Percentiles rank a stretch among this genome's conserved stretches.
These are phyloP conservation scores for Paragorgia papillata DNA, from an alignment of 92 coral and sea anemone genomes.

Conservation along the genomic window DNA sequence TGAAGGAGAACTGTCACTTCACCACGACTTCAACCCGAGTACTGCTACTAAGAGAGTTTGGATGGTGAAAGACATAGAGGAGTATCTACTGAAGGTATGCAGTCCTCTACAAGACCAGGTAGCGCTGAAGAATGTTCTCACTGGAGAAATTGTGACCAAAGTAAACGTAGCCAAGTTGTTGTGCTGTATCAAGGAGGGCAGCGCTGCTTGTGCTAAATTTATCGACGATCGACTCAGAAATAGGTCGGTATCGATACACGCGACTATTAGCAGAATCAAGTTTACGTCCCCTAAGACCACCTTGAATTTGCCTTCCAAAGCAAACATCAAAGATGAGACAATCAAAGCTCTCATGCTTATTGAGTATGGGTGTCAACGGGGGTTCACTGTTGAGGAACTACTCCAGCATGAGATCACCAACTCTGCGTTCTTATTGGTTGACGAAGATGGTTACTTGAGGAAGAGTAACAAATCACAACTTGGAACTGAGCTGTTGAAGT, in stretches of 20 bases:
- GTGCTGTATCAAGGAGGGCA: no score
- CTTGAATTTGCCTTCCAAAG: slow-evolving; percentile 6
- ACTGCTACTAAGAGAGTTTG: no score
- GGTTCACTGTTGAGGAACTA: slow-evolving; percentile 7
- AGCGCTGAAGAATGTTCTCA: no score
- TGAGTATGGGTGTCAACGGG: slow-evolving; percentile 27
- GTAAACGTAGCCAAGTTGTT: no score
- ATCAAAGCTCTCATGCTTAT: slow-evolving; percentile 33
- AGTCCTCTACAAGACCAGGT: slow-evolving; percentile 7
- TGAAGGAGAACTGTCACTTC: slow-evolving; percentile 6
- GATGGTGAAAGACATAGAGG: background rate
- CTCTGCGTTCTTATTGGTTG: no score
- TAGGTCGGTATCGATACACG: no score
- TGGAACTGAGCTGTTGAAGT: slow-evolving; percentile 19
- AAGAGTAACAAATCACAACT: slow-evolving; percentile 16
- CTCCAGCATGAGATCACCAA: slow-evolving; percentile 26
- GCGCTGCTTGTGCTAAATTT: no score
- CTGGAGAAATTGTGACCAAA: no score
- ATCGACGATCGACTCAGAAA: no score
- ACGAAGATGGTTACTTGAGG: slow-evolving; percentile 17
- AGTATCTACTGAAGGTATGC: background rate
- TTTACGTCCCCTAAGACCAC: slow-evolving; percentile 7
- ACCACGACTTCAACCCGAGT: background rate
- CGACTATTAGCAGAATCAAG: no score
- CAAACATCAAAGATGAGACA: slow-evolving; percentile 35